A percentile compares a stretch with the other conserved stretches of the same genome.
Conservation (phyloP, 2,797 vertebrate genomes). For the Xiphophorus birchmanni region DNA sequence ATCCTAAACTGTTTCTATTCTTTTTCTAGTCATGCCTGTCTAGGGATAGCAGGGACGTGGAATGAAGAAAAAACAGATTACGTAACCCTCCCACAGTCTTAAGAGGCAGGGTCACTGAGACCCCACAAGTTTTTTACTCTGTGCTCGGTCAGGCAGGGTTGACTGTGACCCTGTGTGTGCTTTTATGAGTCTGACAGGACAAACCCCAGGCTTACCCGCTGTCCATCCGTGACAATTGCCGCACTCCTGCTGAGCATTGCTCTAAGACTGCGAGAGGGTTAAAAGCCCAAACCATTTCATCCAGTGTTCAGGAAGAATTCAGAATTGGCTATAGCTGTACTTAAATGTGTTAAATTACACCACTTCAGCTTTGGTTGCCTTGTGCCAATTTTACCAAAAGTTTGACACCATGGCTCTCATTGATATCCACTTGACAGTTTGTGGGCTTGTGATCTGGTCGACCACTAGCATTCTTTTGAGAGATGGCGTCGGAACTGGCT, state of each 20-base stretch:
- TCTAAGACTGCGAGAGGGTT: neutral
- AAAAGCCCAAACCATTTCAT: neutral
- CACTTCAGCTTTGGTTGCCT: neutral
- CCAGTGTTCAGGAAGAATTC: neutral
- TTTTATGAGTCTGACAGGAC: too few species aligned
- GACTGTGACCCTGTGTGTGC: too few species aligned
- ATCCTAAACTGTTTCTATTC: neutral
- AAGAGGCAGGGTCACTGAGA: too few species aligned
- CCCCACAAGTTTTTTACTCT: too few species aligned
- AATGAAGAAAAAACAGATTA: neutral
- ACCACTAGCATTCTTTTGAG: slow-evolving; percentile 28
- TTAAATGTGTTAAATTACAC: neutral
- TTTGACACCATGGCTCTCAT: neutral
- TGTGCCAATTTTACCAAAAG: neutral
- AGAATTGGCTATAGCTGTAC: neutral
- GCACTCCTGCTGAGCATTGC: too few species aligned
- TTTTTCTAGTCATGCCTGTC: neutral
- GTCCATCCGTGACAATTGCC: too few species aligned
- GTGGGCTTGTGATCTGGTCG: slow-evolving; percentile 11
- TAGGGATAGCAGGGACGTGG: neutral
- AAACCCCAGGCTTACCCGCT: too few species aligned
- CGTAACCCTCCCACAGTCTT: too few species aligned
- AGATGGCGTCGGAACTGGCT: slow-evolving; percentile 21
- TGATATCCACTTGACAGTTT: neutral
- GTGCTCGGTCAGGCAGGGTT: too few species aligned